Percentiles rank a stretch among this genome's conserved stretches.
phyloP scores from a whole-genome alignment of 2,888 invertebrate genomes.

The Psylliodes chrysocephalus region DNA sequence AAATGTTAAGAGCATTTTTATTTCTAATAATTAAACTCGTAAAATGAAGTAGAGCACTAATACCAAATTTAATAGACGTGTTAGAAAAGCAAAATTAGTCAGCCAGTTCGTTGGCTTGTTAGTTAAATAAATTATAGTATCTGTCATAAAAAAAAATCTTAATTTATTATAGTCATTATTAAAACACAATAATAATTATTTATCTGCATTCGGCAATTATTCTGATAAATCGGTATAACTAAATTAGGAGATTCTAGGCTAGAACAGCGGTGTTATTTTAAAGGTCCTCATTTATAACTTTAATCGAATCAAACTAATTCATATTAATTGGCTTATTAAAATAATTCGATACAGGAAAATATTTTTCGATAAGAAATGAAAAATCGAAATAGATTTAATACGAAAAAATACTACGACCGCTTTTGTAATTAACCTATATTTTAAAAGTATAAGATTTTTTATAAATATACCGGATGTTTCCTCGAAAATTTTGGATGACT shows the following conservation, averaged over 20 bases:
- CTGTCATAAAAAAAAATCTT: not conserved
- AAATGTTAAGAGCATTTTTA: too few relatives aligned
- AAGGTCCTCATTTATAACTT: not conserved
- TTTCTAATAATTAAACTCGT: too few relatives aligned
- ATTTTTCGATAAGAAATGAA: too few relatives aligned
- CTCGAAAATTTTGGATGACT: too few relatives aligned
- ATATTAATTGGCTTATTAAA: too few relatives aligned
- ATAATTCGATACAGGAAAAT: too few relatives aligned
- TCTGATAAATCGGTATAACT: not conserved
- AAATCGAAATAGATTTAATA: too few relatives aligned
- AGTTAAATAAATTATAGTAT: not conserved
- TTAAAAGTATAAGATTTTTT: too few relatives aligned
- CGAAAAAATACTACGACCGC: too few relatives aligned
- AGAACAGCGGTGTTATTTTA: not conserved
- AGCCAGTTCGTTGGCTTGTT: not conserved
- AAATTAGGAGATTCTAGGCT: conserved; percentile 7
- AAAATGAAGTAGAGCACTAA: too few relatives aligned
- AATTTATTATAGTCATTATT: conserved; percentile 5
- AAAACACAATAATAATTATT: conserved; percentile 7
- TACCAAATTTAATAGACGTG: not conserved
- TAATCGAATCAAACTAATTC: not conserved
- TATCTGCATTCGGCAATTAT: conserved; percentile 1
- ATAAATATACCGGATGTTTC: too few relatives aligned
- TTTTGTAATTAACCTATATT: too few relatives aligned
- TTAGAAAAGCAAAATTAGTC: not conserved